Base-by-base conservation (phyloP, 1,140 invertebrate species). In the Berghia stephanieae region DNA sequence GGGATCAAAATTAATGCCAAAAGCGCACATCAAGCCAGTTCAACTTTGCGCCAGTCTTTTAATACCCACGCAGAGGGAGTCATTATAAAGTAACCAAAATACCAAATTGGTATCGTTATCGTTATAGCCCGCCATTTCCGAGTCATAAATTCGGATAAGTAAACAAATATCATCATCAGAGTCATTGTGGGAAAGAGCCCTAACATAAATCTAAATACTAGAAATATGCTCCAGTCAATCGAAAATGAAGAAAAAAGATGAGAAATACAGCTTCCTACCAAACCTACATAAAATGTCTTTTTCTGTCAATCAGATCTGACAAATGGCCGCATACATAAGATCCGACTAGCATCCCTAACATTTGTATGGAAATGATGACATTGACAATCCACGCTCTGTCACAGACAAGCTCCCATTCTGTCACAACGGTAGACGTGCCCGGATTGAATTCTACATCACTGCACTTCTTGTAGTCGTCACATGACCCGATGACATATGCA, bases 301-400 rank as follows among this genome's bases (percentile, higher is more conserved):
- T 81, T 82, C 85, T 70, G 18, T 84, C 85, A 49, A 85, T 55
- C 13, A 79, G 38, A 77, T 86, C 85, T 8, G 81, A 82, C 8
- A 83, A 31, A 31, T 85, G 84, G 27, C 85, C 85, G 5, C 77
- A 55, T 2, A 83, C 24, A 5, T 81, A 38, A 18, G 79, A 82
- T 5, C 85, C 83, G 44, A 83, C 10, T 0, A 86, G 68, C 0
- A 86, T 71, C 3, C 85, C 85, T 10, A 67, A 80, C 84, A 86
- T 86, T 72, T 85, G 84, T 43, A 86, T 80, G 1, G 82, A 85
- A 31, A 81, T 85, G 38, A 84, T 82, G 0, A 77, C 73, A 13
- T 81, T 75, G 16, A 70, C 49, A n/a, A 85, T 78, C 69, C n/a
- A n/a, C n/a, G n/a, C n/a, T n/a, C n/a, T n/a, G n/a, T n/a, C n/a